phyloP scores from a whole-genome alignment of 1,140 invertebrate genomes.

The Bombyx mandarina region DNA sequence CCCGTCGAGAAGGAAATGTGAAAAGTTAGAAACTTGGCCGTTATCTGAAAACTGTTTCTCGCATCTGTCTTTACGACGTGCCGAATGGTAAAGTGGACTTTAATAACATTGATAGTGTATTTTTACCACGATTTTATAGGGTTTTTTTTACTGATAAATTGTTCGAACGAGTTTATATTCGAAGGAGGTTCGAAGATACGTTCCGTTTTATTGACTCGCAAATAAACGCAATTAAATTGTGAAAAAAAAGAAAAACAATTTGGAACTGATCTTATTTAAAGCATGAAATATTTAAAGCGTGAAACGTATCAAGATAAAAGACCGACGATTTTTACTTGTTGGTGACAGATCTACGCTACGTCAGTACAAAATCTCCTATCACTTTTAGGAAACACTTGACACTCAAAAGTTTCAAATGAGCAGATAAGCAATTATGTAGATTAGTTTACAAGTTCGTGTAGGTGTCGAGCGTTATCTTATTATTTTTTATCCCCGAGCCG shows the following conservation, averaged over 20 bases:
- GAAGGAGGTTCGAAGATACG: not conserved
- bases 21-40: constrained; percentile 38
- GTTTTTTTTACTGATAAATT: constrained; percentile 4
- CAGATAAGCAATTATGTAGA: too few relatives aligned
- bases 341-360: too few relatives aligned
- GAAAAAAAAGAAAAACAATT: not conserved
- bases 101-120: constrained; percentile 13
- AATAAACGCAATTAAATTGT: not conserved
- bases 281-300: too few relatives aligned
- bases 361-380: too few relatives aligned
- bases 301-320: too few relatives aligned
- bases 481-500: too few relatives aligned
- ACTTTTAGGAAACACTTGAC: too few relatives aligned
- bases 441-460: too few relatives aligned
- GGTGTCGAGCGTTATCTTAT: too few relatives aligned
- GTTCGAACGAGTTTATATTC: not conserved
- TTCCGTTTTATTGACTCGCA: not conserved
- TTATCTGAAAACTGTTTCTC: constrained; percentile 28
- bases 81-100: constrained; percentile 31
- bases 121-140: not conserved
- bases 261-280: too few relatives aligned
- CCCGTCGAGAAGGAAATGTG: constrained; percentile 29
- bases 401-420: too few relatives aligned
- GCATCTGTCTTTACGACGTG: constrained; percentile 32
- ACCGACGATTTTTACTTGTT: too few relatives aligned